phyloP scores from a whole-genome alignment of 2,113 vertebrate genomes.

The Abramis brama region DNA sequence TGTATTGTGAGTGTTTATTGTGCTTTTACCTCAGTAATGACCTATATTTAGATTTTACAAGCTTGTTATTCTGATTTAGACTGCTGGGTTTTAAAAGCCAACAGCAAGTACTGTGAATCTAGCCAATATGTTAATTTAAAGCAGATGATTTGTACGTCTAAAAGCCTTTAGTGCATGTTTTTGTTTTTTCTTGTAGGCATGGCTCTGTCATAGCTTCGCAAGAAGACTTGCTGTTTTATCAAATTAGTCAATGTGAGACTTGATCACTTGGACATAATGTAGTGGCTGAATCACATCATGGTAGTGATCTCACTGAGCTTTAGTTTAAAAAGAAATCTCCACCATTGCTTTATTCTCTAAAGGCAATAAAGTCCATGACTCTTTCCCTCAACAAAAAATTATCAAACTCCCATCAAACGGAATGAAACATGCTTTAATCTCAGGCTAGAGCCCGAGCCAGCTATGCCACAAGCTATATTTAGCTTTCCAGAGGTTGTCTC shows the following conservation, averaged over 20 bases:
- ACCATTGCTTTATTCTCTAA: conserved; percentile 7
- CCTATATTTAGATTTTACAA: conserved; percentile 34
- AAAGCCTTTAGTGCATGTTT: conserved; percentile 1
- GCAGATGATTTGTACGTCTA: conserved; percentile 16
- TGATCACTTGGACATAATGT: conserved; percentile 11
- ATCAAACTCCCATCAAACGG: conserved; percentile 31
- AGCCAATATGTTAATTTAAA: conserved; percentile 20
- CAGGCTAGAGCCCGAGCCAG: conserved; percentile 3
- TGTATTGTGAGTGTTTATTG: conserved; percentile 16
- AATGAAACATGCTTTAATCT: conserved; percentile 39
- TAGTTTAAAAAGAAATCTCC: neutral
- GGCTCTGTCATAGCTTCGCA: neutral
- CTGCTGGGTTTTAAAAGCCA: conserved; percentile 11
- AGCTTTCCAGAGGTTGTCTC: conserved; percentile 27
- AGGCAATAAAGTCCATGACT: neutral
- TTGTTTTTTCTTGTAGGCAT: neutral
- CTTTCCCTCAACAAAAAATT: conserved; percentile 21
- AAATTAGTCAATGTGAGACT: neutral
- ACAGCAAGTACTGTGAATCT: conserved; percentile 12
- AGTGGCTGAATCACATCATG: conserved; percentile 2
- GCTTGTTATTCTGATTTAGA: conserved; percentile 17
- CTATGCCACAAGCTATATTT: conserved; percentile 42
- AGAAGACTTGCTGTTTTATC: neutral
- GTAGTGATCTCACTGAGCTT: neutral
- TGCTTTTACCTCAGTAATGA: neutral